Evolutionary conservation across 2,113 vertebrate species (phyloP).

Genomic region (Sorex araneus): DNA sequence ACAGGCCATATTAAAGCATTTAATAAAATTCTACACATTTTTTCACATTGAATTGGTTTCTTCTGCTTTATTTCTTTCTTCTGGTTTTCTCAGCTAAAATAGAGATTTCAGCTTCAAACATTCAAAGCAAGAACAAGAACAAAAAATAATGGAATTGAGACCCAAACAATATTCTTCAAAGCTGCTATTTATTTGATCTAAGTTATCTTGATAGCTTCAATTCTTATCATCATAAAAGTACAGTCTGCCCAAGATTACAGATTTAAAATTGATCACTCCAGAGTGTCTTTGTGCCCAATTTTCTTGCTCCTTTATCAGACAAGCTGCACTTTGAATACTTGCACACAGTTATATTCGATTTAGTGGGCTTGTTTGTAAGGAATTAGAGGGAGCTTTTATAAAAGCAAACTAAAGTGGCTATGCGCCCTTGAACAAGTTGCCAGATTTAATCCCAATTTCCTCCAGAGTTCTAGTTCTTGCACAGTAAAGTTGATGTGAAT

Average conservation of each 20-base stretch:
- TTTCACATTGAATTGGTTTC: neutral
- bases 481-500: slow-evolving; percentile 2
- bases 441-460: neutral
- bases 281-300: neutral
- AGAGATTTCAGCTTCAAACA: neutral
- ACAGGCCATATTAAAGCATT: neutral
- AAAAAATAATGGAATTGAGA: slow-evolving; percentile 26
- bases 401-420: neutral
- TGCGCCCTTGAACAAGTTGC: neutral
- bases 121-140: neutral
- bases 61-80: neutral
- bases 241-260: neutral
- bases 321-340: neutral
- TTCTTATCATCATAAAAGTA: neutral
- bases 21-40: neutral
- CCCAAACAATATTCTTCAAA: neutral
- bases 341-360: neutral
- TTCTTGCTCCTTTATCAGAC: neutral
- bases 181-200: slow-evolving; percentile 46
- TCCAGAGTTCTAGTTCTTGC: neutral
- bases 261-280: neutral
- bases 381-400: neutral
- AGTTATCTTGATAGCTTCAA: slow-evolving; percentile 22
- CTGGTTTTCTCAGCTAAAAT: neutral
- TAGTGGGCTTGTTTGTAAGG: neutral